Base-by-base conservation (phyloP, 2,888 invertebrate genomes). In the Caenorhabditis sinica region DNA sequence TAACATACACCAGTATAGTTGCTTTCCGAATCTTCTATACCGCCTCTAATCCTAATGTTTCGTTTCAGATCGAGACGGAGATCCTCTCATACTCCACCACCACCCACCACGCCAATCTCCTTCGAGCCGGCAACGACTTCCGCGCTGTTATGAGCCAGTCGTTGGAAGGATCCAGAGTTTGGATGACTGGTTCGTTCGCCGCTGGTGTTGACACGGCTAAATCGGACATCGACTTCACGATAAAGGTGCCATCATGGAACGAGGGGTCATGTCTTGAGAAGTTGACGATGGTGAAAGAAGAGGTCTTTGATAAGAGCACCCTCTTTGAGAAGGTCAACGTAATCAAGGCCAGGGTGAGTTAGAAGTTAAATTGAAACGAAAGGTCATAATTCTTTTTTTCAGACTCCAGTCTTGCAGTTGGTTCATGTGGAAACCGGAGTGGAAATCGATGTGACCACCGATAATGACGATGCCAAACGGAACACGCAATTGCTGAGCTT, bases 381-480 rank as follows among this genome's bases (percentile, higher is more conserved):
- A 23, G 8, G 6, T 53, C 6, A 53, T 23, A 20, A 23, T 23
- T 4, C 13, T 23, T 53, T 40, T 23, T 23, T 43, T 9, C 65
- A 40, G 66, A 28, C 33, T 1, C 71, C 71, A n/a, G 71, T 71
- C 28, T 13, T 71, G 28, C n/a, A 36, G 30, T 0, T 71, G 43
- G 43, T 60, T 8, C 33, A 58, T 11, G 13, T 9, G 43, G 58
- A 20, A 2, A 71, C 58, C 0, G 36, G 9, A 1, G 20, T 73
- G n/a, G 61, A 61, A 17, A 33, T 73, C 3, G 61, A 61, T 13
- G 51, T 73, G 2, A 61, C 61, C 23, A 25, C 61, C 33, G 51
- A 51, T 49, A 73, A 73, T n/a, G 63, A 65, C 28, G 43, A 53
- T 11, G 33, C 40, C 2, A 75, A 65, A 20, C n/a, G 74, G 61